phyloP scores from a whole-genome alignment of 2,888 invertebrate species.

The Tetheella fluctuosa region DNA sequence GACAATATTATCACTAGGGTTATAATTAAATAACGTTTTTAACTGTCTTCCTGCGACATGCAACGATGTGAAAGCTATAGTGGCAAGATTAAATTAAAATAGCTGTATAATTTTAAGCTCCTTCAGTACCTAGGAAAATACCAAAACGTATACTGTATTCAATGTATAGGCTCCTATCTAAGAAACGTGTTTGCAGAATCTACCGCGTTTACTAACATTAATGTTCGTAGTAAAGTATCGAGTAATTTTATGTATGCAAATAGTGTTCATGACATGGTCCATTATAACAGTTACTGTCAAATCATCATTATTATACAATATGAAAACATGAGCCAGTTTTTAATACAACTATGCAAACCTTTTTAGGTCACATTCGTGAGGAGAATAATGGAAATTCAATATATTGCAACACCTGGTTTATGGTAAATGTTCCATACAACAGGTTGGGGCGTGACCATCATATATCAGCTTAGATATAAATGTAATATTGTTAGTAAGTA shows the following conservation, averaged over 20 bases:
- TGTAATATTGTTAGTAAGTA: constrained; percentile 7
- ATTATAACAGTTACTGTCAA: background rate
- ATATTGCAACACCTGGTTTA: background rate
- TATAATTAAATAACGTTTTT: too few species aligned
- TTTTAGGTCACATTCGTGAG: background rate
- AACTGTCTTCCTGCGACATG: too few species aligned
- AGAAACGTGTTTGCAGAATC: background rate
- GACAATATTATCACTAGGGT: too few species aligned
- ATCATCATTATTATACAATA: background rate
- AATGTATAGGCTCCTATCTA: background rate
- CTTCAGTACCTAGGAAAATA: too few species aligned
- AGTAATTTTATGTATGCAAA: background rate
- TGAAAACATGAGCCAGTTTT: background rate
- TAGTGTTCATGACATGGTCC: background rate
- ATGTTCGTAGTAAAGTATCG: background rate
- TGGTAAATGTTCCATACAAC: background rate
- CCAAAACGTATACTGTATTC: background rate
- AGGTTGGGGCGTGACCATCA: background rate
- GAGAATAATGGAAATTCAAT: too few species aligned
- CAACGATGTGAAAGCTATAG: too few species aligned
- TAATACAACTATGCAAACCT: background rate
- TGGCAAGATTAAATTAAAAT: too few species aligned
- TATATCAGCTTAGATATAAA: background rate
- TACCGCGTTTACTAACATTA: background rate
- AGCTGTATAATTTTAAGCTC: too few species aligned